A percentile compares a stretch with the other conserved stretches of the same genome.
Evolutionary conservation across 2,888 invertebrate species (phyloP).

Genomic region (Cistogaster globosa): DNA sequence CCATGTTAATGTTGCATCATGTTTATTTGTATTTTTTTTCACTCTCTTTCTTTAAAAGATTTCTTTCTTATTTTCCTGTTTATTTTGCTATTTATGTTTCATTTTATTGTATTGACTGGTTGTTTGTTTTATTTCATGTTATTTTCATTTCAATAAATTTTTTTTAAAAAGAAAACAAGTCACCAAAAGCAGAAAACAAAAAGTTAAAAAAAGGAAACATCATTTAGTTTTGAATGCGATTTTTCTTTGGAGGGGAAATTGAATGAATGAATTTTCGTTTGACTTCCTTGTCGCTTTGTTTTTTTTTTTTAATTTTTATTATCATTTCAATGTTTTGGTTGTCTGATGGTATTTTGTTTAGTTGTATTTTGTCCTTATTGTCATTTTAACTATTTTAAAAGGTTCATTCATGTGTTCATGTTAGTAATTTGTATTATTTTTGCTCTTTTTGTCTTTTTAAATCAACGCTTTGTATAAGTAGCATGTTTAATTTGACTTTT

Average conservation of each 20-base stretch:
- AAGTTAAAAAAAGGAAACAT: conserved; percentile 13
- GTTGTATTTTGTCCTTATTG: conserved; percentile 68
- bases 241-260: conserved; percentile 34
- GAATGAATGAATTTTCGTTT: conserved; percentile 59
- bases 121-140: conserved; percentile 72
- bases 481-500: conserved; percentile 69
- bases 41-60: conserved; percentile 35
- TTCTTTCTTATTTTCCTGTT: conserved; percentile 32
- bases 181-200: neutral
- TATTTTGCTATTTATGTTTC: conserved; percentile 65
- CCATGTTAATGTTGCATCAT: conserved; percentile 70
- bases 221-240: conserved; percentile 43
- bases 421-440: conserved; percentile 71
- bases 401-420: conserved; percentile 71
- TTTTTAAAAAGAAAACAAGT: conserved; percentile 60
- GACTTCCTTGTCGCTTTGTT: conserved; percentile 31
- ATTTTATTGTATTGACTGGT: conserved; percentile 71
- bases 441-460: conserved; percentile 40
- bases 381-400: conserved; percentile 72
- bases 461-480: conserved; percentile 55
- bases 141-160: conserved; percentile 71
- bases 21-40: conserved; percentile 47
- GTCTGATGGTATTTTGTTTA: conserved; percentile 68
- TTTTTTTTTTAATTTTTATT: conserved; percentile 47
- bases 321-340: conserved; percentile 64